A percentile compares a stretch with the other conserved stretches of the same genome.
Conservation (phyloP, 2,888 invertebrate species). For the Leucophenga montana region DNA sequence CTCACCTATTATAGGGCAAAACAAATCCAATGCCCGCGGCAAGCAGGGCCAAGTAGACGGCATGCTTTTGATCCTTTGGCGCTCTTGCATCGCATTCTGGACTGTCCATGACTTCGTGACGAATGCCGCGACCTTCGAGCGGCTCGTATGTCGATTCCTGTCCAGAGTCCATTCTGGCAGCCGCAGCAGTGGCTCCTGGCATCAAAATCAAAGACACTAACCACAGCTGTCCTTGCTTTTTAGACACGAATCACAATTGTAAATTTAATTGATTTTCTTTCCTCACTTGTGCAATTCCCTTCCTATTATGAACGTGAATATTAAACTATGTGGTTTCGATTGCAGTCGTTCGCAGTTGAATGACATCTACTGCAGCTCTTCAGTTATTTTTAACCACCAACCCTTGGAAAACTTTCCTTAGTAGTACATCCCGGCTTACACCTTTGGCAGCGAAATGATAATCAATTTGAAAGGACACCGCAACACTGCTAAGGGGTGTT, state of each 20-base stretch:
- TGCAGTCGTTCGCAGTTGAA: neutral
- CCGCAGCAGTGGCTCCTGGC: neutral
- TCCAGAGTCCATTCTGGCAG: conserved; percentile 59
- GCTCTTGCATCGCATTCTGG: conserved; percentile 71
- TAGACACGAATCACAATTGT: neutral
- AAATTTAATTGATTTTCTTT: conserved; percentile 5
- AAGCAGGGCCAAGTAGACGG: conserved; percentile 76
- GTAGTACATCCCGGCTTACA: too few relatives aligned
- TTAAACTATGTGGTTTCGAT: too few relatives aligned
- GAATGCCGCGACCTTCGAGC: conserved; percentile 63
- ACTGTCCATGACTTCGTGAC: conserved; percentile 70
- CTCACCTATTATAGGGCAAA: conserved; percentile 91
- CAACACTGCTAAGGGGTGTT: conserved; percentile 46
- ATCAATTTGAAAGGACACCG: too few relatives aligned
- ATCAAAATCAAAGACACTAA: too few relatives aligned
- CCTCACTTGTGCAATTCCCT: too few relatives aligned
- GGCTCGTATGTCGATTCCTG: conserved; percentile 72
- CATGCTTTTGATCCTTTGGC: conserved; percentile 71
- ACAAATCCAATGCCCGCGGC: conserved; percentile 92
- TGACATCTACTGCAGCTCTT: conserved; percentile 28
- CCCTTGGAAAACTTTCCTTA: too few relatives aligned
- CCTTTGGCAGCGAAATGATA: too few relatives aligned
- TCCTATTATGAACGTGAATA: too few relatives aligned
- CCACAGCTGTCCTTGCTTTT: too few relatives aligned
- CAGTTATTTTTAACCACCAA: neutral